These are phyloP conservation scores for Drosophila atripex DNA, from an alignment of 2,888 invertebrate genomes.

Conservation along the genomic window DNA sequence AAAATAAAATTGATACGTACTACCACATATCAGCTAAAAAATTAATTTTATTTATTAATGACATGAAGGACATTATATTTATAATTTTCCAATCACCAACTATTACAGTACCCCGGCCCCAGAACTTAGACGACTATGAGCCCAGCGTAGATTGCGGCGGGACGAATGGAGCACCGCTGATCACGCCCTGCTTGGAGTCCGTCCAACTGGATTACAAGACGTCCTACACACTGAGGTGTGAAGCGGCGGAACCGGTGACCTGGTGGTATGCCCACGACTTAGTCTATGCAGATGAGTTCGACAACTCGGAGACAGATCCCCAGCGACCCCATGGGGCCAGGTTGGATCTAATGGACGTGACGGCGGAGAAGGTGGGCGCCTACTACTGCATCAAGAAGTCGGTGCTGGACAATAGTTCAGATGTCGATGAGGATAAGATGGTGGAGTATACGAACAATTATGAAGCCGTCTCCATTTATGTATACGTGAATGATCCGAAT, in stretches of 20 bases:
- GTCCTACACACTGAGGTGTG: constrained; percentile 84
- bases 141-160: constrained; percentile 71
- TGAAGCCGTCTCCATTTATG: constrained; percentile 84
- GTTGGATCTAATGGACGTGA: constrained; percentile 84
- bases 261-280: constrained; percentile 79
- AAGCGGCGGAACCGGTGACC: constrained; percentile 82
- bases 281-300: constrained; percentile 17
- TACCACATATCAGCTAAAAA: too few species aligned
- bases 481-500: constrained; percentile 85
- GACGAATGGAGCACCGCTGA: constrained; percentile 80
- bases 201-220: constrained; percentile 77
- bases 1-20: too few species aligned
- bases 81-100: not conserved
- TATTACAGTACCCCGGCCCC: constrained; percentile 75
- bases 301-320: constrained; percentile 59
- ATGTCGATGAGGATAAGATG: constrained; percentile 61
- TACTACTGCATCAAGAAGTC: constrained; percentile 85
- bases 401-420: constrained; percentile 2
- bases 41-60: too few species aligned
- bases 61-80: not conserved
- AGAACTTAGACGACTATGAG: constrained; percentile 52
- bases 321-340: constrained; percentile 83
- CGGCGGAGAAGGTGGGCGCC: constrained; percentile 85
- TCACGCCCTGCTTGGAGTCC: constrained; percentile 81
- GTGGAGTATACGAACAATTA: constrained; percentile 79